Percentiles rank a stretch among this genome's conserved stretches.
phyloP scores from a whole-genome alignment of 2,797 vertebrate genomes.

The Chelidonichthys spinosus region DNA sequence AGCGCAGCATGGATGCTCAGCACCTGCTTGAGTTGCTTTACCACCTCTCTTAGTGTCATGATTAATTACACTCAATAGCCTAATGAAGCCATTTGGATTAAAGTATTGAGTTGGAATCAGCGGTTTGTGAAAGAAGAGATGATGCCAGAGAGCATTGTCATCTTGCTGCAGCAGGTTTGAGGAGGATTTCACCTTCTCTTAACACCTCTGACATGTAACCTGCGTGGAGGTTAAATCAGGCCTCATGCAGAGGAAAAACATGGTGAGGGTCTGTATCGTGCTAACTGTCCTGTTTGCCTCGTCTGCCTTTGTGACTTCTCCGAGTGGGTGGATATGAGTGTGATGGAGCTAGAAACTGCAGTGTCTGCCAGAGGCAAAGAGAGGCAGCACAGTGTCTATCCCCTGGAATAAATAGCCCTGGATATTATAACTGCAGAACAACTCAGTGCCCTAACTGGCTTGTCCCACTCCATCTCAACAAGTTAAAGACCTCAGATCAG shows the following conservation, averaged over 20 bases:
- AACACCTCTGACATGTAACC: slow-evolving; percentile 25
- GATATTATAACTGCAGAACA: slow-evolving; percentile 23
- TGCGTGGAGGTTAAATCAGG: slow-evolving; percentile 17
- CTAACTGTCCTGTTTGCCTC: slow-evolving; percentile 57
- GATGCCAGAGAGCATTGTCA: slow-evolving; percentile 14
- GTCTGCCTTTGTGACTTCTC: slow-evolving; percentile 53
- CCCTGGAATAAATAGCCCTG: slow-evolving; percentile 59
- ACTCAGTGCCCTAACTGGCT: slow-evolving; percentile 20
- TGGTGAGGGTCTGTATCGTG: slow-evolving; percentile 23
- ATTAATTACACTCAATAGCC: not conserved
- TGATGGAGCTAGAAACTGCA: slow-evolving; percentile 61
- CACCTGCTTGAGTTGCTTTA: not conserved
- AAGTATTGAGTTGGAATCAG: slow-evolving; percentile 16
- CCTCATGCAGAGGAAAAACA: slow-evolving; percentile 38
- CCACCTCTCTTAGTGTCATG: not conserved
- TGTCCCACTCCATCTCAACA: slow-evolving; percentile 36
- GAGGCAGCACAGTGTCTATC: slow-evolving; percentile 47
- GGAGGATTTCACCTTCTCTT: slow-evolving; percentile 25
- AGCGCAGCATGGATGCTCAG: no score
- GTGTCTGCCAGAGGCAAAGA: slow-evolving; percentile 65
- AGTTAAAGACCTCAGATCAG: slow-evolving; percentile 41
- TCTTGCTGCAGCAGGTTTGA: slow-evolving; percentile 32
- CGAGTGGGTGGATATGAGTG: slow-evolving; percentile 66
- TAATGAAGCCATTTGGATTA: slow-evolving; percentile 17
- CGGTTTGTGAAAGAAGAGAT: slow-evolving; percentile 19